Percentiles rank a stretch among this genome's conserved stretches.
Conservation (phyloP, 2,888 invertebrate species). For the Lymantria dispar region DNA sequence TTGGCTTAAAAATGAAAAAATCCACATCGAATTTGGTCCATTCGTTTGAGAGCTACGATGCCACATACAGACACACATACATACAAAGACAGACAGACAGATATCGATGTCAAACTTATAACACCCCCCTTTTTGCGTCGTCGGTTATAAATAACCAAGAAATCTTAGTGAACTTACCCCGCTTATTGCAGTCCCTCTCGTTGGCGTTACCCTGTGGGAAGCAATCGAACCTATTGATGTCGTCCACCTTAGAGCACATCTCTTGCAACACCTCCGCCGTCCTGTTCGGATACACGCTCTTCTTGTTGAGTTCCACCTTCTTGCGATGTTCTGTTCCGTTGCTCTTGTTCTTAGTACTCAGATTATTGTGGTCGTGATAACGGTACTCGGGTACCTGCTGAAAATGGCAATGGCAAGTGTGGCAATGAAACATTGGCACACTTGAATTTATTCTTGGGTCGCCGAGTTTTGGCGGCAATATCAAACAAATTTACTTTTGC, state of each 20-base stretch:
- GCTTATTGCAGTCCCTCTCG: slow-evolving; percentile 79
- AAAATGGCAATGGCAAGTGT: not conserved
- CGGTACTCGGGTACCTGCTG: slow-evolving; percentile 62
- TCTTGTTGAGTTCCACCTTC: slow-evolving; percentile 50
- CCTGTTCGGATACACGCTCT: slow-evolving; percentile 49
- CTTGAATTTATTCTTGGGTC: too few species aligned
- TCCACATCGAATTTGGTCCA: too few species aligned
- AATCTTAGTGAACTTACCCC: slow-evolving; percentile 60
- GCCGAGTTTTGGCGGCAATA: too few species aligned
- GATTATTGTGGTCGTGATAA: slow-evolving; percentile 77
- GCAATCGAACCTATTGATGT: slow-evolving; percentile 86
- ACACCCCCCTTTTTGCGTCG: too few species aligned
- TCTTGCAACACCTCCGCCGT: slow-evolving; percentile 52
- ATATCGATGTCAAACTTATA: too few species aligned
- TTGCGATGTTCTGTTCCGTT: slow-evolving; percentile 53
- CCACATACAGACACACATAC: too few species aligned
- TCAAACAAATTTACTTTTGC: too few species aligned
- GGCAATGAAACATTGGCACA: too few species aligned
- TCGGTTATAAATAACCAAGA: too few species aligned
- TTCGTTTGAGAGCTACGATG: too few species aligned
- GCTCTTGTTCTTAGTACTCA: slow-evolving; percentile 72
- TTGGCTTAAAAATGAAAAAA: too few species aligned
- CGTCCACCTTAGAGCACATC: slow-evolving; percentile 68
- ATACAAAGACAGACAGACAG: too few species aligned
- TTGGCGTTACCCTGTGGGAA: slow-evolving; percentile 82